A percentile compares a stretch with the other conserved stretches of the same genome.
These are phyloP conservation scores for Apamea epomidion DNA, from an alignment of 2,888 invertebrate genomes.

Conservation along the genomic window DNA sequence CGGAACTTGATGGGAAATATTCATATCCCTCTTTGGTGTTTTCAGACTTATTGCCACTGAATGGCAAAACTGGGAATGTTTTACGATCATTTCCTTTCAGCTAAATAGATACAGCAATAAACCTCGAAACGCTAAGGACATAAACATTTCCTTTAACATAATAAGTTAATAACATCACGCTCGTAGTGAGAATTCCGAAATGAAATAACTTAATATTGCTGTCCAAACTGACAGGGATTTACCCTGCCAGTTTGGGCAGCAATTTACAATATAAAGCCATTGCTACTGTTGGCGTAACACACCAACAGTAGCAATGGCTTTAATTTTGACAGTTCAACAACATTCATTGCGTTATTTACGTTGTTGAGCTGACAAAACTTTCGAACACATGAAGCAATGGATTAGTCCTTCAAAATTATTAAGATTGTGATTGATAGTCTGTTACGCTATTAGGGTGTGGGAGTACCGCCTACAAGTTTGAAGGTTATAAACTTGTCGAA, in stretches of 20 bases:
- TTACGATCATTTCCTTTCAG: conserved; percentile 19
- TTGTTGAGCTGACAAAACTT: background rate
- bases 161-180: background rate
- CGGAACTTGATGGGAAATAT: background rate
- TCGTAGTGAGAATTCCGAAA: background rate
- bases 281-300: too few species aligned
- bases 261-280: too few species aligned
- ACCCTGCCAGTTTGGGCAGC: too few species aligned
- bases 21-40: background rate
- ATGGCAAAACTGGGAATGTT: conserved; percentile 11
- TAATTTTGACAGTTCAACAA: background rate
- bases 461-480: background rate
- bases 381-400: too few species aligned
- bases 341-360: background rate
- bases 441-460: background rate
- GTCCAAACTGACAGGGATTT: background rate
- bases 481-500: background rate
- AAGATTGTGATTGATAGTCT: background rate
- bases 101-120: conserved; percentile 23
- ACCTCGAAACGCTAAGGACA: background rate
- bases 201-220: background rate
- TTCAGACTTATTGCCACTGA: conserved; percentile 10
- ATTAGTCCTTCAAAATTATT: background rate
- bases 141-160: conserved; percentile 5
- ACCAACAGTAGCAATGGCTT: background rate